Base-by-base conservation (phyloP, 2,888 invertebrate genomes). In the Dimorphilus gyrociliatus region DNA sequence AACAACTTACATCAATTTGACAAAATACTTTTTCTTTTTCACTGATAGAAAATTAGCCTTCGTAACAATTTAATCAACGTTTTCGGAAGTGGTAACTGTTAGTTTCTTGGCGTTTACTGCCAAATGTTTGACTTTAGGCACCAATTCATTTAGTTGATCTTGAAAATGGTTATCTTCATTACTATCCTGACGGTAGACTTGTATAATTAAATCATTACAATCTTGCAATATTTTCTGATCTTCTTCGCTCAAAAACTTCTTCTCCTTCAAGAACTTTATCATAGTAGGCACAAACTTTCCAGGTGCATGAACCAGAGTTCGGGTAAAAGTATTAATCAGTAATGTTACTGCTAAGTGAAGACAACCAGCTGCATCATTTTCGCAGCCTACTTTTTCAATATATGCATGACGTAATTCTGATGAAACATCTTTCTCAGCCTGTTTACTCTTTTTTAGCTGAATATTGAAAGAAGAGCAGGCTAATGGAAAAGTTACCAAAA, bases 241-340 rank as follows among this genome's bases (percentile, higher is more conserved):
- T 4, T 78, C 75, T 16, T 69, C 66, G 36, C 71, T 71, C 29
- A 90, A 60, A 21, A n/a, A n/a, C n/a, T n/a, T n/a, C 44, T 74
- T 72, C 15, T 70, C 66, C 41, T 76, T 74, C 30, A 92, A 68
- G 56, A 73, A 78, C 1, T 69, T 54, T 26, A 90, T 68, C 42
- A 92, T 72, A 13, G 74, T 68, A 1, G 84, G 76, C 8, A 94
- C 84, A 65, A 85, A 85, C 56, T 82, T 75, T 0, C 94, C 94
- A 16, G 90, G 88, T 10, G 85, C 85, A 61, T 90, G 84, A 16
- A 92, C 54, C 68, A 85, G 79, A 44, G 70, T 73, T 46, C 81
- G 79, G 1, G 80, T 81, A 2, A 75, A 68, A 7, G 74, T 72
- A 29, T 80, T 80, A 53, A 84, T 86, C 32, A 88, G 70, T 24